Conservation (phyloP, 1,140 invertebrate species). For the Parasteatoda tepidariorum region DNA sequence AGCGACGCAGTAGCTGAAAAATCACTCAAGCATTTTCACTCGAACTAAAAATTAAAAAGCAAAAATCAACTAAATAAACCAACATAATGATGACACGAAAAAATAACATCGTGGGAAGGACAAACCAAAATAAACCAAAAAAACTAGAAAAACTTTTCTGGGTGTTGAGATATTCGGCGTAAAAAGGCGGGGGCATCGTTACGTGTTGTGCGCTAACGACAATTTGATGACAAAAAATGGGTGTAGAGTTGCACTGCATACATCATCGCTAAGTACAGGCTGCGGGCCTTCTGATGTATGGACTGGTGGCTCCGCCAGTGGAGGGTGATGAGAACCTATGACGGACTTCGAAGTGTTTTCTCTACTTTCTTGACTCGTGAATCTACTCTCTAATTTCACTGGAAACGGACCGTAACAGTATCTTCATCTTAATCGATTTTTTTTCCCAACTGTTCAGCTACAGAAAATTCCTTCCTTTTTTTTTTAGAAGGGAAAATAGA, state of each 20-base stretch:
- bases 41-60: not conserved
- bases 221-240: slow-evolving; percentile 60
- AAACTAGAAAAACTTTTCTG: not conserved
- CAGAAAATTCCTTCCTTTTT: no score
- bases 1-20: no score
- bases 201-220: slow-evolving; percentile 56
- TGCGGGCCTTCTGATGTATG: slow-evolving; percentile 13
- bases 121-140: not conserved
- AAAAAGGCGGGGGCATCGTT: slow-evolving; percentile 16
- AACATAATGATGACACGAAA: not conserved
- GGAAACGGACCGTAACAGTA: not conserved
- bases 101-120: not conserved
- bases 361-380: not conserved
- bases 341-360: not conserved
- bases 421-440: not conserved
- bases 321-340: not conserved
- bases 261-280: slow-evolving; percentile 42
- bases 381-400: not conserved
- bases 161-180: not conserved
- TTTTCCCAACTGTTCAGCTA: not conserved
- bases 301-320: slow-evolving; percentile 7
- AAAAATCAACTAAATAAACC: not conserved
- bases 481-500: no score
- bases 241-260: slow-evolving; percentile 49
- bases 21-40: no score